Evolutionary conservation across 2,797 vertebrate genomes (phyloP).

Genomic region (Cirrhinus mrigala): DNA sequence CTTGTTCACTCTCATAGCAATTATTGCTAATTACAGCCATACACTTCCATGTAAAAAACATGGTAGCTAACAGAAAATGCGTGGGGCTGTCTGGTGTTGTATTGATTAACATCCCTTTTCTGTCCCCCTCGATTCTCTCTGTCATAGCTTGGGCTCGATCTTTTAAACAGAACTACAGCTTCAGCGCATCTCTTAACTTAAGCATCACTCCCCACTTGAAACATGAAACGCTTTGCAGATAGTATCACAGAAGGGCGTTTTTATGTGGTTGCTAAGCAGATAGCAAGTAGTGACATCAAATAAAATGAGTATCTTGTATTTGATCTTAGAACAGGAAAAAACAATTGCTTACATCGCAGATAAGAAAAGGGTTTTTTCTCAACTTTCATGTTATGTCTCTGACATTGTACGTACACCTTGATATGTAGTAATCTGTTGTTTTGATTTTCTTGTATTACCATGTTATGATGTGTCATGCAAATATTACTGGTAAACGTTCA

Average conservation of each 20-base stretch:
- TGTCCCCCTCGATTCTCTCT: background rate
- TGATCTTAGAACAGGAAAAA: background rate
- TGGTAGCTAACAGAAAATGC: background rate
- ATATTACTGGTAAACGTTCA: too few relatives aligned
- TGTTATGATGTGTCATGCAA: too few relatives aligned
- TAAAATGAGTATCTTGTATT: background rate
- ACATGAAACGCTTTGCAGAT: background rate
- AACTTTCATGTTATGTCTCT: too few relatives aligned
- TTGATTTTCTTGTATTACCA: too few relatives aligned
- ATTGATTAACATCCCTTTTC: background rate
- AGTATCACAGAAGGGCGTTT: background rate
- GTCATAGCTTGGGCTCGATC: too few relatives aligned
- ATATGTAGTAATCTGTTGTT: too few relatives aligned
- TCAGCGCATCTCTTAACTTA: background rate
- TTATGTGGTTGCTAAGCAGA: background rate
- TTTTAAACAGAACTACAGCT: background rate
- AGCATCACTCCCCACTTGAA: background rate
- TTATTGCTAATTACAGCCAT: constrained; percentile 24
- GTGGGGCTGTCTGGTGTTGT: background rate
- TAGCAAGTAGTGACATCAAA: background rate
- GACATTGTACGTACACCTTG: too few relatives aligned
- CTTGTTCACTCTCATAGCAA: constrained; percentile 33
- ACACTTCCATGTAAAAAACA: background rate
- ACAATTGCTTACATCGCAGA: too few relatives aligned
- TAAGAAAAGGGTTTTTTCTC: too few relatives aligned